Conservation (phyloP, 2,113 vertebrate species). For the Dipodomys merriami region DNA sequence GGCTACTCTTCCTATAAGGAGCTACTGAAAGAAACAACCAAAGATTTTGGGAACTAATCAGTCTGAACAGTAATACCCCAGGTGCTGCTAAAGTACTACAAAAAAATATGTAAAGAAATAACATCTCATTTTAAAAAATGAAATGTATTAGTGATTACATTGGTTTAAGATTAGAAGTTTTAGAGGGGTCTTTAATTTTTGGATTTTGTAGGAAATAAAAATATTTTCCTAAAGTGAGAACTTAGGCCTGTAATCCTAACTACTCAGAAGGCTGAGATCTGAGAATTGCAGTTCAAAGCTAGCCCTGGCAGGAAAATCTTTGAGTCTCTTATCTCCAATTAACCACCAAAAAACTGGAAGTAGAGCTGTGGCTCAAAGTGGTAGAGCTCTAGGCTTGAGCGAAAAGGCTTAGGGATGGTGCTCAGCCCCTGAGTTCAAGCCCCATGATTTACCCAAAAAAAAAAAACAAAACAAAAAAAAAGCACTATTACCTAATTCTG, state of each 20-base stretch:
- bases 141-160: neutral
- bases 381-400: too few relatives aligned
- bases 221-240: neutral
- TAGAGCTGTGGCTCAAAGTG: too few relatives aligned
- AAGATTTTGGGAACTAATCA: neutral
- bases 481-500: neutral
- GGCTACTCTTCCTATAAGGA: neutral
- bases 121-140: neutral
- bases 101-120: conserved; percentile 43
- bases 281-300: too few relatives aligned
- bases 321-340: too few relatives aligned
- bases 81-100: neutral
- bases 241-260: too few relatives aligned
- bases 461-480: too few relatives aligned
- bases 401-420: too few relatives aligned
- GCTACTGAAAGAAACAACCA: neutral
- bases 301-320: too few relatives aligned
- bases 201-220: conserved; percentile 27
- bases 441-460: too few relatives aligned
- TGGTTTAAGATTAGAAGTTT: conserved; percentile 24
- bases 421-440: too few relatives aligned
- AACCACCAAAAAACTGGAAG: too few relatives aligned
- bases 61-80: neutral
- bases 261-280: too few relatives aligned
- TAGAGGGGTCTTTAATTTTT: neutral